Conservation (phyloP, 2,797 vertebrate genomes). For the Emys orbicularis region DNA sequence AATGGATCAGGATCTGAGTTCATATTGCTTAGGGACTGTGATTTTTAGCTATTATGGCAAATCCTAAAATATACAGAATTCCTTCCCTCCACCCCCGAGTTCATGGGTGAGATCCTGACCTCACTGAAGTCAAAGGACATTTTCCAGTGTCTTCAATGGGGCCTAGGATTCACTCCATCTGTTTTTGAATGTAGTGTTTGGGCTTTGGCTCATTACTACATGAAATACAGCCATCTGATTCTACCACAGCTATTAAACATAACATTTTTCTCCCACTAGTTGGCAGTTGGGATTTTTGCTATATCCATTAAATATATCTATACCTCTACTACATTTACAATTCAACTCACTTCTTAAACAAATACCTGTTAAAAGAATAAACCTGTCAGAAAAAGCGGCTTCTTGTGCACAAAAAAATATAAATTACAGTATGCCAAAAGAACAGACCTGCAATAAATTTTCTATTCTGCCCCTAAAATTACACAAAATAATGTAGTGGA, state of each 20-base stretch:
- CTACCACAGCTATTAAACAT: background rate
- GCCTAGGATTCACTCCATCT: background rate
- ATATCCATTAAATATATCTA: background rate
- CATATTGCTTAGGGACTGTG: background rate
- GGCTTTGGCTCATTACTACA: too few species aligned
- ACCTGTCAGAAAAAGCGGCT: background rate
- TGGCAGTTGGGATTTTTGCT: background rate
- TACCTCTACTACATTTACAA: background rate
- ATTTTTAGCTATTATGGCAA: background rate
- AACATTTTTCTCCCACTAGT: background rate
- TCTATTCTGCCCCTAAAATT: background rate
- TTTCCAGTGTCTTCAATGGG: background rate
- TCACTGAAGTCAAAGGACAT: background rate
- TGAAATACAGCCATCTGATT: background rate
- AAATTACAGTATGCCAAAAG: background rate
- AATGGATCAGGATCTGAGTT: background rate
- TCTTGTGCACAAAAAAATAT: slow-evolving; percentile 1
- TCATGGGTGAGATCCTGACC: background rate
- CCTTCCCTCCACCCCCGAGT: too few species aligned
- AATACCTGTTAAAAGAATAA: background rate
- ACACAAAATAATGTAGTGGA: slow-evolving; percentile 15
- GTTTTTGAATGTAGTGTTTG: background rate
- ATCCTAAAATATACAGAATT: background rate
- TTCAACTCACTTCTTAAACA: background rate
- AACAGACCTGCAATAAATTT: background rate